Evolutionary conservation across 1,140 invertebrate species (phyloP).

Genomic region (Leptinotarsa lineolata): DNA sequence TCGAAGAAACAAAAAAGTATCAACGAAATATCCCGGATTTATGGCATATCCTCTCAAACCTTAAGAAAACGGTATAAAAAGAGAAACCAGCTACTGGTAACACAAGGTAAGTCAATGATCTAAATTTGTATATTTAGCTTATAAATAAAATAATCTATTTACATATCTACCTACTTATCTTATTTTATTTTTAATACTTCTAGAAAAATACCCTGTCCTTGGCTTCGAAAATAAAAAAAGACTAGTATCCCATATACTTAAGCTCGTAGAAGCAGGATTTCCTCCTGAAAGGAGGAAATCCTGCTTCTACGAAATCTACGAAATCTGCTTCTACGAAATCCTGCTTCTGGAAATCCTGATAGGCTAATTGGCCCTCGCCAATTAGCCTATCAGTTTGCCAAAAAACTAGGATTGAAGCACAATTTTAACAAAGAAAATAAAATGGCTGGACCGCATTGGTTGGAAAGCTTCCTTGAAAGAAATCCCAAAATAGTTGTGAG

Average conservation of each 20-base stretch:
- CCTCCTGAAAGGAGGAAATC: constrained; percentile 38
- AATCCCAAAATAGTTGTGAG: constrained; percentile 49
- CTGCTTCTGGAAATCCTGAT: too few relatives aligned
- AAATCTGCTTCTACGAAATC: too few relatives aligned
- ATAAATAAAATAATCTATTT: constrained; percentile 20
- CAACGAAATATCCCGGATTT: constrained; percentile 1
- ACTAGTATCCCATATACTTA: constrained; percentile 46
- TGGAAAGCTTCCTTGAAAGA: constrained; percentile 50
- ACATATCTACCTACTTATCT: constrained; percentile 34
- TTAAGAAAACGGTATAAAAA: constrained; percentile 12
- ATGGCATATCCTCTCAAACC: constrained; percentile 7
- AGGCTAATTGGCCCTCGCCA: constrained; percentile 47
- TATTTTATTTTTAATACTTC: constrained; percentile 13
- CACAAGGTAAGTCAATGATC: constrained; percentile 30
- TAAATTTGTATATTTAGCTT: background rate
- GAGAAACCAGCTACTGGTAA: constrained; percentile 27
- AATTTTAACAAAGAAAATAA: constrained; percentile 41
- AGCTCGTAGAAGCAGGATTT: constrained; percentile 39
- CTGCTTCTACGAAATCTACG: constrained; percentile 27
- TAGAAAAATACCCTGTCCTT: constrained; percentile 44
- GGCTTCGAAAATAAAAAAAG: constrained; percentile 45
- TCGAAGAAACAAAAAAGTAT: constrained; percentile 11
- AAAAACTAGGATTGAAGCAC: constrained; percentile 43
- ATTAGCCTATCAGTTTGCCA: constrained; percentile 41
- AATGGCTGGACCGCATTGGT: constrained; percentile 44